Evolutionary conservation across 2,797 vertebrate species (phyloP).

Genomic region (Gallinago stenura): DNA sequence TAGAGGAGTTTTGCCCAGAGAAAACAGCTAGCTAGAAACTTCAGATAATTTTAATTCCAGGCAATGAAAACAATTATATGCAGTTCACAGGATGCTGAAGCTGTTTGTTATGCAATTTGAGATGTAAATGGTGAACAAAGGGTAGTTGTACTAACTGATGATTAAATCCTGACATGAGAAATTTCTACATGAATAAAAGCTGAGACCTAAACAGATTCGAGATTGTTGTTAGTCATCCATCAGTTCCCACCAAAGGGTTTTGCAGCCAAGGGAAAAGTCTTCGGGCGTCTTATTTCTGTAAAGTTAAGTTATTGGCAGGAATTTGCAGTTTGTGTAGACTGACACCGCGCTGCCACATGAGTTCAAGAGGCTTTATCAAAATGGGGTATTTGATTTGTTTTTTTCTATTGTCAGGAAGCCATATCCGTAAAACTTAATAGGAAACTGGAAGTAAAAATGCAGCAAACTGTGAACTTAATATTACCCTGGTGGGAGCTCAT

Average conservation of each 20-base stretch:
- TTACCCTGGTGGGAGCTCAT: conserved; percentile 74
- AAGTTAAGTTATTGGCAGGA: background rate
- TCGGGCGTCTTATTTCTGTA: background rate
- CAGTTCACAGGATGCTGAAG: background rate
- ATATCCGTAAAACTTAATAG: conserved; percentile 71
- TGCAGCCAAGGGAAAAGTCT: background rate
- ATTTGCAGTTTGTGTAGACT: background rate
- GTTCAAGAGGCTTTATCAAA: conserved; percentile 3
- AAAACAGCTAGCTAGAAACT: background rate
- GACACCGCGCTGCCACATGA: background rate
- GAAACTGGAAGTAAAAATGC: conserved; percentile 61
- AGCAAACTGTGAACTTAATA: conserved; percentile 74
- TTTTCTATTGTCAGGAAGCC: conserved; percentile 14
- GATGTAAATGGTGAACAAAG: conserved; percentile 11
- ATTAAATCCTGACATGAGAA: background rate
- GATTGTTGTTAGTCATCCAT: background rate
- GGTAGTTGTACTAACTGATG: background rate
- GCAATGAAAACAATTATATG: background rate
- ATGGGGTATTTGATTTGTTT: background rate
- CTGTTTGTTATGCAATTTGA: background rate
- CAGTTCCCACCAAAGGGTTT: background rate
- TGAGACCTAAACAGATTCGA: background rate
- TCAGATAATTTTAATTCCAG: background rate
- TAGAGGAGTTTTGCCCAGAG: background rate
- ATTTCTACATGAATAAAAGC: conserved; percentile 27